Conservation (phyloP, 2,888 invertebrate species). For the Alitta virens region DNA sequence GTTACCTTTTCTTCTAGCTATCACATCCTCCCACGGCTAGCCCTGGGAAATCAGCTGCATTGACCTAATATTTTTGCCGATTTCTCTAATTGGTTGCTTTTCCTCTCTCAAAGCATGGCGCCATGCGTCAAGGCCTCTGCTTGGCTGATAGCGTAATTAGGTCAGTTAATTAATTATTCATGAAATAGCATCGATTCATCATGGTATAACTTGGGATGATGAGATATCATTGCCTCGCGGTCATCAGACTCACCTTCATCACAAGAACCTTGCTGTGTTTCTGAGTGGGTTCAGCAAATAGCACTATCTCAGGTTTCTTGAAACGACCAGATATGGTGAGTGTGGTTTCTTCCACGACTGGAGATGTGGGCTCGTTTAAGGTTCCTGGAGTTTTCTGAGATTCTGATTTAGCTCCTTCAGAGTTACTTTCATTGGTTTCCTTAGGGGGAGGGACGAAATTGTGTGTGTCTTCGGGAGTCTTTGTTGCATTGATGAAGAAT, state of each 20-base stretch:
- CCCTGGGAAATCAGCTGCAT: too few relatives aligned
- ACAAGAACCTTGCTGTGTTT: constrained; percentile 65
- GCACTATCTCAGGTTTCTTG: constrained; percentile 75
- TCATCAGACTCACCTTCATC: constrained; percentile 61
- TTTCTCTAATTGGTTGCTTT: too few relatives aligned
- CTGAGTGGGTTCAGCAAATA: constrained; percentile 64
- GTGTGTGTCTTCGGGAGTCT: constrained; percentile 4
- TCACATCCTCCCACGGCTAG: too few relatives aligned
- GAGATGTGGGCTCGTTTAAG: constrained; percentile 34
- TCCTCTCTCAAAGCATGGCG: too few relatives aligned
- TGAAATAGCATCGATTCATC: too few relatives aligned
- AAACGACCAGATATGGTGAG: constrained; percentile 69
- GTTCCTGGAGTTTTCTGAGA: neutral
- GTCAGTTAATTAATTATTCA: too few relatives aligned
- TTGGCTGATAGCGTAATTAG: too few relatives aligned
- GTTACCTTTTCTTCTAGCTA: too few relatives aligned
- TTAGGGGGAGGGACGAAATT: constrained; percentile 49
- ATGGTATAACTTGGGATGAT: too few relatives aligned
- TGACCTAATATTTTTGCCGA: too few relatives aligned
- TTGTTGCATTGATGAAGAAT: constrained; percentile 66
- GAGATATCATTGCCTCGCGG: too few relatives aligned
- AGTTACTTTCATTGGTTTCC: neutral
- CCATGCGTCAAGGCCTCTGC: too few relatives aligned
- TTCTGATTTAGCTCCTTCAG: neutral
- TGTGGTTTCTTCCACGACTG: constrained; percentile 5